phyloP scores from a whole-genome alignment of 2,113 vertebrate genomes.

The Myiagra hebetior region DNA sequence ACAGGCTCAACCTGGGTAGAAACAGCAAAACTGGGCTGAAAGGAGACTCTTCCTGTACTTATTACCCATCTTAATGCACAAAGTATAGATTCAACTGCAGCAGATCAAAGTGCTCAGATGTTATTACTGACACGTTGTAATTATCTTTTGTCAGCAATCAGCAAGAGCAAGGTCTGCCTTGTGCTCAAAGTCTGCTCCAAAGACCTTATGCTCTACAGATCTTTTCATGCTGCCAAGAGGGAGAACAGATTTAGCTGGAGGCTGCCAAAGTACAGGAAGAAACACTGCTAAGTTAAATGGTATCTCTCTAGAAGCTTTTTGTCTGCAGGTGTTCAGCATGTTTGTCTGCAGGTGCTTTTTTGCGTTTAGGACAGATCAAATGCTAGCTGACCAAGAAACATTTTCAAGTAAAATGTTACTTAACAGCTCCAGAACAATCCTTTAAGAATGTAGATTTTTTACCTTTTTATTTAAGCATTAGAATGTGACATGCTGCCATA shows the following conservation, averaged over 20 bases:
- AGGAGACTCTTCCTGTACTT: not conserved
- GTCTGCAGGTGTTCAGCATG: not conserved
- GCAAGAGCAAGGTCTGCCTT: not conserved
- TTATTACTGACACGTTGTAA: not conserved
- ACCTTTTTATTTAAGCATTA: not conserved
- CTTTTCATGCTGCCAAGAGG: not conserved
- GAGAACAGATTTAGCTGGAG: constrained; percentile 1
- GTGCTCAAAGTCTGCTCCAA: not conserved
- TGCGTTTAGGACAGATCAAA: not conserved
- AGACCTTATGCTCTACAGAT: not conserved
- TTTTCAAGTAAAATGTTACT: not conserved
- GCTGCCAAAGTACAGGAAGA: not conserved
- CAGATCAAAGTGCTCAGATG: constrained; percentile 1
- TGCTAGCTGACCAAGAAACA: not conserved
- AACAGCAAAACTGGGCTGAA: not conserved
- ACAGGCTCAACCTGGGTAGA: not conserved
- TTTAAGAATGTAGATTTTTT: not conserved
- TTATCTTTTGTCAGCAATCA: constrained; percentile 6
- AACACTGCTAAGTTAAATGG: not conserved
- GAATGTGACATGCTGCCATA: not conserved
- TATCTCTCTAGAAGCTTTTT: not conserved
- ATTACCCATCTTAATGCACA: not conserved
- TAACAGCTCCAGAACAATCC: not conserved
- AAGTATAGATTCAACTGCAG: not conserved
- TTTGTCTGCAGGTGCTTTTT: not conserved